Evolutionary conservation across 2,888 invertebrate species (phyloP).

Genomic region (Drosophila kambysellisi): DNA sequence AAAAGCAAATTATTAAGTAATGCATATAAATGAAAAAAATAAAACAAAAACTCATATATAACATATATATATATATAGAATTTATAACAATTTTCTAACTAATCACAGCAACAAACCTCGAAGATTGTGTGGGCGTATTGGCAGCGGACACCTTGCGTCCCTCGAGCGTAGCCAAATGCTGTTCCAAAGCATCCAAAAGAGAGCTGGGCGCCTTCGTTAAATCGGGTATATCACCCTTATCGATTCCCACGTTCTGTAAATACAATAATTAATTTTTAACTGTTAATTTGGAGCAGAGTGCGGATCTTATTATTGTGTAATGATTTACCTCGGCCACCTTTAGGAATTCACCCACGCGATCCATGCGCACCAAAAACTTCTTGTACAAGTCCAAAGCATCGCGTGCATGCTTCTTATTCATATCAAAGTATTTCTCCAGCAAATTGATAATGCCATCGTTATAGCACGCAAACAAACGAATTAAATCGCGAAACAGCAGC

Average conservation of each 20-base stretch:
- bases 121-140: conserved; percentile 94
- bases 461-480: conserved; percentile 99
- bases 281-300: not conserved
- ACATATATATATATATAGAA: too few relatives aligned
- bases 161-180: conserved; percentile 96
- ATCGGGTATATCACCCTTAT: conserved; percentile 99
- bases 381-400: conserved; percentile 99
- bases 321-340: conserved; percentile 90
- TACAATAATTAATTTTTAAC: not conserved
- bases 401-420: conserved; percentile 99
- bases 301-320: not conserved
- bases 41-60: not conserved
- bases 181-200: conserved; percentile 97
- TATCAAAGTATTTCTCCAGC: conserved; percentile 99
- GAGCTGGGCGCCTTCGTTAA: conserved; percentile 99
- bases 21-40: conserved; percentile 14
- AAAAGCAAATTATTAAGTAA: not conserved
- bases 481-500: conserved; percentile 99
- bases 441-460: conserved; percentile 99
- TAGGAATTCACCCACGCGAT: conserved; percentile 98
- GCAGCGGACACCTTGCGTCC: conserved; percentile 95
- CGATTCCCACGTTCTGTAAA: conserved; percentile 95
- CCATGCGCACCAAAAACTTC: conserved; percentile 99
- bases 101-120: conserved; percentile 87
- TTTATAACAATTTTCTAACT: not conserved